These are phyloP conservation scores for Scelioninae gen. 2 DNA, from an alignment of 2,888 invertebrate species.

Conservation along the genomic window DNA sequence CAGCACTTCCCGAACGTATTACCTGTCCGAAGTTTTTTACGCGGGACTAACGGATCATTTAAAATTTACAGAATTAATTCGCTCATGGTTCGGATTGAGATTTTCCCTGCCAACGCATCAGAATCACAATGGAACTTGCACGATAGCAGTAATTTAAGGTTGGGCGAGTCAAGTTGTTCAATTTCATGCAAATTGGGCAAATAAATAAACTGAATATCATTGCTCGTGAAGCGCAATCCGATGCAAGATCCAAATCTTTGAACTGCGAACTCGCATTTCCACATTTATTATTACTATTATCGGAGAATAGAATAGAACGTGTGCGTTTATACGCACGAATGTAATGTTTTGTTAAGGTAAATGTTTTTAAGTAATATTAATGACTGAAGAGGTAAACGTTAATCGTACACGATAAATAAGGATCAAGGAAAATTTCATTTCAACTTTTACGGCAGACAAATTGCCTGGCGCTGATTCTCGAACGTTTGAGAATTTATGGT, in stretches of 20 bases:
- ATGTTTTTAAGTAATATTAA: too few species aligned
- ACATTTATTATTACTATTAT: too few species aligned
- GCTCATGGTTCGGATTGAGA: constrained; percentile 29
- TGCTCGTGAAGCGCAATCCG: constrained; percentile 4
- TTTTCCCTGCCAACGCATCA: too few species aligned
- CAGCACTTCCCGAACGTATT: constrained; percentile 36
- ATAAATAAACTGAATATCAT: constrained; percentile 32
- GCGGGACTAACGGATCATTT: constrained; percentile 20
- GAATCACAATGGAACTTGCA: constrained; percentile 15
- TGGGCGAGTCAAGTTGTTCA: constrained; percentile 40
- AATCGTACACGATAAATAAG: too few species aligned
- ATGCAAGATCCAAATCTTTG: neutral
- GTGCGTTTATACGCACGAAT: too few species aligned
- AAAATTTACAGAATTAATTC: constrained; percentile 46
- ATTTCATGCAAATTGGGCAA: constrained; percentile 24
- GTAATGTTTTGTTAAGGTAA: too few species aligned
- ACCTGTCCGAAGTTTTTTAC: constrained; percentile 47
- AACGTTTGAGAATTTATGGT: too few species aligned
- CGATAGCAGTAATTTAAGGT: constrained; percentile 45
- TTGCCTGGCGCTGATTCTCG: too few species aligned
- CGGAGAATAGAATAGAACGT: too few species aligned
- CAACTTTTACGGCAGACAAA: too few species aligned
- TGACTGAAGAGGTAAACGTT: too few species aligned
- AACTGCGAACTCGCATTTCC: constrained; percentile 12
- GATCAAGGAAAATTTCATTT: too few species aligned